phyloP scores from a whole-genome alignment of 2,113 vertebrate species.

The Mormyrus lacerda region DNA sequence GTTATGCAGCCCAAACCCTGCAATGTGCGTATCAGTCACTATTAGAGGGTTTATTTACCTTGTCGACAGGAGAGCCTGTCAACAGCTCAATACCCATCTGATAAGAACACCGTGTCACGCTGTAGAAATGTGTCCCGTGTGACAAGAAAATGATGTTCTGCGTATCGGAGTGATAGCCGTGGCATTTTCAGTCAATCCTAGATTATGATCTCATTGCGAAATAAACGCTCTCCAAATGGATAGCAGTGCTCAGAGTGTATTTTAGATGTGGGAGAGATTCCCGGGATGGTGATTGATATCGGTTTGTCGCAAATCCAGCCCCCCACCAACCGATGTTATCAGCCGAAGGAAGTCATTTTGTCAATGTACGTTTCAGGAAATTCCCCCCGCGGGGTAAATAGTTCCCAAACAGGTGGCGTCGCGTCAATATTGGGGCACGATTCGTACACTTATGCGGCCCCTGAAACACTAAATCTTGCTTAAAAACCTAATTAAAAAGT shows the following conservation, averaged over 20 bases:
- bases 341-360: not conserved
- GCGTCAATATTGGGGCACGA: not conserved
- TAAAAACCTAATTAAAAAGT: conserved; percentile 3
- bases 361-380: not conserved
- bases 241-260: not conserved
- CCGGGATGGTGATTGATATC: not conserved
- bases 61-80: conserved; percentile 9
- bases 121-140: not conserved
- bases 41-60: conserved; percentile 11
- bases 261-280: conserved; percentile 7
- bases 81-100: conserved; percentile 12
- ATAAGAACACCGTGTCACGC: conserved; percentile 7
- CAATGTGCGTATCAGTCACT: not conserved
- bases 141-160: conserved; percentile 18
- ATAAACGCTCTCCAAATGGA: conserved; percentile 13
- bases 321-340: not conserved
- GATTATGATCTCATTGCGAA: conserved; percentile 20
- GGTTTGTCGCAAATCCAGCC: not conserved
- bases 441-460: not conserved
- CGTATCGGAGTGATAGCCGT: conserved; percentile 11
- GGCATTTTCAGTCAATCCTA: conserved; percentile 14
- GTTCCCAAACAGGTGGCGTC: not conserved
- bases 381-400: not conserved
- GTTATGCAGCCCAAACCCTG: not conserved
- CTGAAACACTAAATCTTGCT: not conserved